These are phyloP conservation scores for Chauna torquata DNA, from an alignment of 2,113 vertebrate species.

Conservation along the genomic window DNA sequence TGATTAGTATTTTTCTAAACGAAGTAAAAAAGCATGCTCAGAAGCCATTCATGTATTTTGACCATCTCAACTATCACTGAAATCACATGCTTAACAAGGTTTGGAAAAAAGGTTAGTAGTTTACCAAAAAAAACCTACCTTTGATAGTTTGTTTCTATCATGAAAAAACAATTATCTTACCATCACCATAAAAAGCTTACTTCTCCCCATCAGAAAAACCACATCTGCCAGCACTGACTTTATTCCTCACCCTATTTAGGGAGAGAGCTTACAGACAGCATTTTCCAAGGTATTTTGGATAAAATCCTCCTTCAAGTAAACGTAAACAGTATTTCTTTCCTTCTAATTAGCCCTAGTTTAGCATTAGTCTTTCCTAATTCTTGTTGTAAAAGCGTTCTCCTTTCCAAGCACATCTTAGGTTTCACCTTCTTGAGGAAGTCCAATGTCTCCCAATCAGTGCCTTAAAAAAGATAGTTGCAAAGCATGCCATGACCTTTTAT, in stretches of 20 bases:
- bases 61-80: neutral
- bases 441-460: neutral
- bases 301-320: neutral
- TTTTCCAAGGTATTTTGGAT: neutral
- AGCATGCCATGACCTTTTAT: constrained; percentile 9
- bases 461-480: neutral
- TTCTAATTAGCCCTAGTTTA: neutral
- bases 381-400: neutral
- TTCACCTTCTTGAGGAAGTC: too few species aligned
- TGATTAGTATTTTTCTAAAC: neutral
- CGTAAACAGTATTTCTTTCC: neutral
- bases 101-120: neutral
- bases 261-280: neutral
- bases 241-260: neutral
- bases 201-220: neutral
- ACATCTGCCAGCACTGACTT: neutral
- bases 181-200: neutral
- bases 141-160: neutral
- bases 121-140: neutral
- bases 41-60: neutral
- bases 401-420: neutral
- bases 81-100: neutral
- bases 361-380: neutral
- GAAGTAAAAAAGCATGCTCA: neutral
- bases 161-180: neutral